Evolutionary conservation across 1,140 invertebrate species (phyloP).

Genomic region (Hypothenemus hampei): DNA sequence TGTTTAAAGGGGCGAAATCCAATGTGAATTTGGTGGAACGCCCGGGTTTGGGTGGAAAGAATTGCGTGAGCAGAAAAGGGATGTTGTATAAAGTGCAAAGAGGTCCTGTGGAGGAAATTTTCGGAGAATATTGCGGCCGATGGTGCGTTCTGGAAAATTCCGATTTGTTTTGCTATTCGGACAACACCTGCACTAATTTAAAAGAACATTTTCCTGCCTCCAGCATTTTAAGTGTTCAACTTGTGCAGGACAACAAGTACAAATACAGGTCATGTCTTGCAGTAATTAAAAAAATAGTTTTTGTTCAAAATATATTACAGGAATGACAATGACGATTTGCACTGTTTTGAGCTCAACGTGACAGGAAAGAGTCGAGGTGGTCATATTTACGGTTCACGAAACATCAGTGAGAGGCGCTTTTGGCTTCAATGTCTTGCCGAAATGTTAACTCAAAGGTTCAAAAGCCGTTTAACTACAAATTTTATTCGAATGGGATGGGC

Average conservation of each 20-base stretch:
- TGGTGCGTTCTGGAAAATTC: conserved; percentile 44
- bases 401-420: conserved; percentile 52
- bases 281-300: neutral
- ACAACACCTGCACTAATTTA: conserved; percentile 39
- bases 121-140: conserved; percentile 43
- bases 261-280: conserved; percentile 46
- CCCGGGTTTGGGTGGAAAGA: conserved; percentile 34
- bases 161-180: conserved; percentile 39
- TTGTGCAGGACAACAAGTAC: conserved; percentile 57
- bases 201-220: conserved; percentile 57
- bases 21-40: conserved; percentile 29
- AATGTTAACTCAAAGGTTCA: conserved; percentile 55
- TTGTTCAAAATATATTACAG: conserved; percentile 39
- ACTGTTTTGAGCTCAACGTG: conserved; percentile 55
- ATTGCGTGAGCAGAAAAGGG: conserved; percentile 38
- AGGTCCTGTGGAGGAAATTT: conserved; percentile 44
- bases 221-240: conserved; percentile 56
- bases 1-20: conserved; percentile 33
- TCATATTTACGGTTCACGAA: conserved; percentile 52
- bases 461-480: conserved; percentile 54
- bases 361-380: conserved; percentile 47
- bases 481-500: conserved; percentile 62
- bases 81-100: conserved; percentile 44
- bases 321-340: conserved; percentile 52
- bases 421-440: conserved; percentile 68